Percentiles rank a stretch among this genome's conserved stretches.
Conservation (phyloP, 1,140 invertebrate species). For the Orius insidiosus region DNA sequence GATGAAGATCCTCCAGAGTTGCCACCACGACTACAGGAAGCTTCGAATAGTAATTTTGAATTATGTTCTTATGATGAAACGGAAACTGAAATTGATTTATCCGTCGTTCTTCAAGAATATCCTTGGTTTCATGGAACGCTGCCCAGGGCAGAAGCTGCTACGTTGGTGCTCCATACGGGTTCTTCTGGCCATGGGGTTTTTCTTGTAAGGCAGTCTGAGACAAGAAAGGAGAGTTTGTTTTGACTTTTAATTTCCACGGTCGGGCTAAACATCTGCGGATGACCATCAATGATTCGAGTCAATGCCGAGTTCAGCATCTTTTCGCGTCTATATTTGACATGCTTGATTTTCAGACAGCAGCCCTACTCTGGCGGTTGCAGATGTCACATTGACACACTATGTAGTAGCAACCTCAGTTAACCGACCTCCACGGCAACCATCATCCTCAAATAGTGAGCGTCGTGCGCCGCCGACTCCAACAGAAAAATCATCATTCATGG, state of each 20-base stretch:
- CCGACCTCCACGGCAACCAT: neutral
- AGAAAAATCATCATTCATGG: constrained; percentile 35
- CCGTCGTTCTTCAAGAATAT: constrained; percentile 49
- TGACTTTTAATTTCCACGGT: constrained; percentile 96
- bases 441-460: constrained; percentile 10
- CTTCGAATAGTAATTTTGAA: constrained; percentile 37
- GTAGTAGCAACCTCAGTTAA: constrained; percentile 36
- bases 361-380: constrained; percentile 79
- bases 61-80: constrained; percentile 26
- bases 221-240: constrained; percentile 87
- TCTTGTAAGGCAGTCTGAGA: constrained; percentile 89
- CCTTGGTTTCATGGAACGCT: constrained; percentile 97
- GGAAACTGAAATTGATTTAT: constrained; percentile 41
- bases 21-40: constrained; percentile 36
- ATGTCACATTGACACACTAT: constrained; percentile 91
- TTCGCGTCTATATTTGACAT: constrained; percentile 93
- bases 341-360: constrained; percentile 87
- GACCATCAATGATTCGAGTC: constrained; percentile 77
- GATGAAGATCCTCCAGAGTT: constrained; percentile 41
- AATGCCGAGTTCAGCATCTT: constrained; percentile 87
- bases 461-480: constrained; percentile 20
- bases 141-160: constrained; percentile 75
- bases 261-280: constrained; percentile 80
- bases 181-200: constrained; percentile 81
- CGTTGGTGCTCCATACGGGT: constrained; percentile 76